Evolutionary conservation across 2,888 invertebrate species (phyloP).

Genomic region (Patella ulyssiponensis): DNA sequence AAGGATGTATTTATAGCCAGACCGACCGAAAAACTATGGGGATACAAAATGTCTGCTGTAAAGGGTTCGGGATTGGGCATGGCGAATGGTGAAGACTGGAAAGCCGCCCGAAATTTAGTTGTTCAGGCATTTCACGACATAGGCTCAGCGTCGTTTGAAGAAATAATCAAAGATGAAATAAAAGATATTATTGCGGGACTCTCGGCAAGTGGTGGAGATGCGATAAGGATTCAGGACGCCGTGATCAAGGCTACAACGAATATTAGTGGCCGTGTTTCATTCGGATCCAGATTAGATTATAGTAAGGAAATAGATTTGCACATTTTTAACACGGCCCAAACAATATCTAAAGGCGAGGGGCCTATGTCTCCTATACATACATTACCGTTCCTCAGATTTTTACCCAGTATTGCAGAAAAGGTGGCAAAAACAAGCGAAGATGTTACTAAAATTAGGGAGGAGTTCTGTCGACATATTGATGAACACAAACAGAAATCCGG

Average conservation of each 20-base stretch:
- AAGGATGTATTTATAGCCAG: background rate
- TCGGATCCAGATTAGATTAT: background rate
- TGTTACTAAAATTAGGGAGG: background rate
- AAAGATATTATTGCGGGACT: background rate
- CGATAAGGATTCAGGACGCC: background rate
- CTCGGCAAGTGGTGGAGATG: background rate
- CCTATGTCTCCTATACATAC: background rate
- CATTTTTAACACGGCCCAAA: background rate
- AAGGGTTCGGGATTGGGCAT: background rate
- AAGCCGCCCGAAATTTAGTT: background rate
- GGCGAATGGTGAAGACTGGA: background rate
- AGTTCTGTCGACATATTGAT: background rate
- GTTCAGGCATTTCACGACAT: background rate
- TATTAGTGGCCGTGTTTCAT: background rate
- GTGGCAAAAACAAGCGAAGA: background rate
- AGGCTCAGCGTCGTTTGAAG: background rate
- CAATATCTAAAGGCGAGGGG: background rate
- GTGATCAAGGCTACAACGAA: background rate
- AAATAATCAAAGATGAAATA: background rate
- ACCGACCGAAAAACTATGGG: constrained; percentile 3
- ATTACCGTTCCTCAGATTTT: background rate
- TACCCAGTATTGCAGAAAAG: background rate
- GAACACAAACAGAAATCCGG: background rate
- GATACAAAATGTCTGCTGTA: background rate
- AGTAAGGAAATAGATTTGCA: background rate